phyloP scores from a whole-genome alignment of 2,113 vertebrate species.

The Heteronetta atricapilla region DNA sequence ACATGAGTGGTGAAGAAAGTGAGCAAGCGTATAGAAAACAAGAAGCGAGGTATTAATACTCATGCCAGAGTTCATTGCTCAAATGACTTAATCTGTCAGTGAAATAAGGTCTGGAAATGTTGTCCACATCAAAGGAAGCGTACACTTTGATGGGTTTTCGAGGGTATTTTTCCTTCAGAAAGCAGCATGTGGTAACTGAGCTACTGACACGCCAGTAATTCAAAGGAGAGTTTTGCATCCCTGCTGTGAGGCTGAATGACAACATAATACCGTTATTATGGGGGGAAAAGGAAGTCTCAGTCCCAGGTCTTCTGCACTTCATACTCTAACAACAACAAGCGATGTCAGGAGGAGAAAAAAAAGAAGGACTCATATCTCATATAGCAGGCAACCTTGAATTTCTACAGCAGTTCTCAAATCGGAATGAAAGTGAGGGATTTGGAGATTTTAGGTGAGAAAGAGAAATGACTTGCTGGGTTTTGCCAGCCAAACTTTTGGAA shows the following conservation, averaged over 20 bases:
- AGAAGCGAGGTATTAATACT: neutral
- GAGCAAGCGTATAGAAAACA: neutral
- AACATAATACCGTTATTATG: slow-evolving; percentile 49
- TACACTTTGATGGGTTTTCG: slow-evolving; percentile 25
- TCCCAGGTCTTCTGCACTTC: neutral
- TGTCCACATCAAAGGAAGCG: slow-evolving; percentile 45
- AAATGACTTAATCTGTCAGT: slow-evolving; percentile 48
- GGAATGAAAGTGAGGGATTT: neutral
- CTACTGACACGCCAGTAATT: slow-evolving; percentile 56
- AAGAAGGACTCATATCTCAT: neutral
- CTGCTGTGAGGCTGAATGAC: slow-evolving; percentile 70
- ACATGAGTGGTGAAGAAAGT: neutral
- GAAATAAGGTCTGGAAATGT: slow-evolving; percentile 36
- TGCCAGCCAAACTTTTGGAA: neutral
- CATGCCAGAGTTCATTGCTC: slow-evolving; percentile 16
- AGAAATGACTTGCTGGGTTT: neutral
- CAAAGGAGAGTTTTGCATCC: slow-evolving; percentile 41
- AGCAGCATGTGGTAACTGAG: slow-evolving; percentile 38
- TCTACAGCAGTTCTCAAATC: neutral
- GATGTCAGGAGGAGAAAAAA: neutral
- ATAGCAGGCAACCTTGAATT: slow-evolving; percentile 26
- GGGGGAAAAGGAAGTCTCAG: neutral
- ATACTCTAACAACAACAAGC: neutral
- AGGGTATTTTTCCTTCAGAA: slow-evolving; percentile 33
- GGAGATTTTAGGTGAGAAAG: neutral